A percentile compares a stretch with the other conserved stretches of the same genome.
phyloP scores from a whole-genome alignment of 1,140 invertebrate species.

The Amphibalanus amphitrite region DNA sequence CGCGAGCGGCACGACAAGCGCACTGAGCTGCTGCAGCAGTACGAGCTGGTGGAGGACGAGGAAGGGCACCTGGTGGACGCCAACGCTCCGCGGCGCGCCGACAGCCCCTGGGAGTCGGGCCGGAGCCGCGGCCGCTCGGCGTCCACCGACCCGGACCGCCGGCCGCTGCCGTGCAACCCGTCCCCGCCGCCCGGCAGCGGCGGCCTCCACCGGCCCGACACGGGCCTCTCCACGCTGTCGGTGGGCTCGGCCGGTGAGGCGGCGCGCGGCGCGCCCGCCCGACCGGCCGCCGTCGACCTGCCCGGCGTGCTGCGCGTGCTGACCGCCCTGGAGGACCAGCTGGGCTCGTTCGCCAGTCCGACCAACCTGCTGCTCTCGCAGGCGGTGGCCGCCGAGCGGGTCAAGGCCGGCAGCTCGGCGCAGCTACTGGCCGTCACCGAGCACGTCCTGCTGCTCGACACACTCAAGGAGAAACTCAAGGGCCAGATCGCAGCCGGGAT shows the following conservation, averaged over 20 bases:
- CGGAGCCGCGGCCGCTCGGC: background rate
- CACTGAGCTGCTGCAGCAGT: slow-evolving; percentile 7
- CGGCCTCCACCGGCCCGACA: background rate
- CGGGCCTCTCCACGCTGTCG: background rate
- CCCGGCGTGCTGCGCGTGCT: slow-evolving; percentile 42
- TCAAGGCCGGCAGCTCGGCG: slow-evolving; percentile 45
- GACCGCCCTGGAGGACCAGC: slow-evolving; percentile 55
- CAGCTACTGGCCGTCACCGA: slow-evolving; percentile 46
- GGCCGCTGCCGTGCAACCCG: background rate
- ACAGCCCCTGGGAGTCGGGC: background rate
- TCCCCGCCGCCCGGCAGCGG: background rate
- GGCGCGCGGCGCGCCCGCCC: background rate
- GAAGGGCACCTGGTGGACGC: slow-evolving; percentile 4
- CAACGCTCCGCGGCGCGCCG: background rate
- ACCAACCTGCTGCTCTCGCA: slow-evolving; percentile 50
- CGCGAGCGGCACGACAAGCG: slow-evolving; percentile 37
- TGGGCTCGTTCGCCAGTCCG: slow-evolving; percentile 59
- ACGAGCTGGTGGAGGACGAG: background rate
- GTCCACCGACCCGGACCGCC: slow-evolving; percentile 1
- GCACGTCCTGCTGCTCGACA: slow-evolving; percentile 55
- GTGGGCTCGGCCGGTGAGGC: background rate
- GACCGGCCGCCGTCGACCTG: background rate
- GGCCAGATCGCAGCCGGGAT: slow-evolving; percentile 57
- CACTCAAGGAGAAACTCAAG: slow-evolving; percentile 64
- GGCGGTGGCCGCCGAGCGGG: slow-evolving; percentile 56